Percentiles rank a stretch among this genome's conserved stretches.
Evolutionary conservation across 2,797 vertebrate genomes (phyloP).

Genomic region (Cossypha dichroa): DNA sequence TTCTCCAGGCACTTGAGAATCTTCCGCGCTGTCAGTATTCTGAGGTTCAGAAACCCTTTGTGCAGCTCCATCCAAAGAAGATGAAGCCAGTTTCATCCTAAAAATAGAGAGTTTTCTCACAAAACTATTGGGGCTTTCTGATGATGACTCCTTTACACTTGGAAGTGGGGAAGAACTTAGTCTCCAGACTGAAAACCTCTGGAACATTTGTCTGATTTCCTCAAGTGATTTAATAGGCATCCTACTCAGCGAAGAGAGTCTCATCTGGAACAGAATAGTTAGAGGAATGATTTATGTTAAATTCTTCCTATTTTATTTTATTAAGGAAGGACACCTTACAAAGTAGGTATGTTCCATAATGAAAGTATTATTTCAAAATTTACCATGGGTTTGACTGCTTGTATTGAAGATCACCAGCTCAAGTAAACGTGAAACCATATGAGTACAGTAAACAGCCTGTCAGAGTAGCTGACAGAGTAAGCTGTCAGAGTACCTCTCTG

Average conservation of each 20-base stretch:
- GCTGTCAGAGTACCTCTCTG: not conserved
- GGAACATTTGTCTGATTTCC: constrained; percentile 89
- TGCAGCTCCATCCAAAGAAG: constrained; percentile 33
- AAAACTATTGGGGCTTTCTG: constrained; percentile 62
- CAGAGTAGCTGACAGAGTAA: not conserved
- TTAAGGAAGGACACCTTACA: not conserved
- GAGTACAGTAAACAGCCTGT: not conserved
- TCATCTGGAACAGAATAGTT: constrained; percentile 72
- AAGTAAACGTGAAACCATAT: not conserved
- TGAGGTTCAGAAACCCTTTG: not conserved
- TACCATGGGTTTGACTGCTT: not conserved
- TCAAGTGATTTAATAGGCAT: constrained; percentile 84
- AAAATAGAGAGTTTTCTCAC: constrained; percentile 72
- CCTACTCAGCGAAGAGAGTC: constrained; percentile 73
- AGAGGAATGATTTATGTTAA: not conserved
- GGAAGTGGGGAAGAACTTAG: constrained; percentile 71
- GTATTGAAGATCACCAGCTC: not conserved
- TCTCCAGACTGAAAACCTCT: constrained; percentile 82
- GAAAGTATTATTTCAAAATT: not conserved
- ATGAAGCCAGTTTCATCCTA: constrained; percentile 48
- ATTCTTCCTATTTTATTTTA: not conserved
- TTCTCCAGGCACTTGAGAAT: not conserved
- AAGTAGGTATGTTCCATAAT: not conserved
- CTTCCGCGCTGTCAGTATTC: not conserved
- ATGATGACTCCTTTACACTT: constrained; percentile 29